These are phyloP conservation scores for Pseudeuparius sepicola DNA, from an alignment of 2,888 invertebrate species.

Conservation along the genomic window DNA sequence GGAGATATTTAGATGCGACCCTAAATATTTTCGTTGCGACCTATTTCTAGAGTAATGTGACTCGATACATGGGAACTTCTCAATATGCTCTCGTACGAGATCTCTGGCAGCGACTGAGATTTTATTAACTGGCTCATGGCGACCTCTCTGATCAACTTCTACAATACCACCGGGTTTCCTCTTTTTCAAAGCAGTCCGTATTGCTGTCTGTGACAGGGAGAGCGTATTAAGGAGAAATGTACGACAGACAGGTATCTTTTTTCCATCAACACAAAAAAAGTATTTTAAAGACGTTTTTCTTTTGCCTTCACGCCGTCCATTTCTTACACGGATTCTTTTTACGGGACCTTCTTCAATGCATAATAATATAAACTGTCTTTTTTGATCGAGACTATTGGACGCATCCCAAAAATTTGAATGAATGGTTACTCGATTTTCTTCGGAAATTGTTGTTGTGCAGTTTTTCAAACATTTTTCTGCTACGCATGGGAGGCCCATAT, in stretches of 20 bases:
- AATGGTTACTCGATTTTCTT: background rate
- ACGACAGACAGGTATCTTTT: background rate
- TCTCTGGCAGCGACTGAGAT: background rate
- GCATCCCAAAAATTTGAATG: background rate
- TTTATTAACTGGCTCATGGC: background rate
- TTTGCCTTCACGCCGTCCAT: background rate
- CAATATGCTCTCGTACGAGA: background rate
- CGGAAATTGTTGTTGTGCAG: background rate
- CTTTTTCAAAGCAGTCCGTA: background rate
- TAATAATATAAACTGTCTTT: conserved; percentile 3
- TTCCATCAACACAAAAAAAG: background rate
- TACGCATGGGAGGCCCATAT: background rate
- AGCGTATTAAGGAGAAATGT: conserved; percentile 4
- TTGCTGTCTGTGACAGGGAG: background rate
- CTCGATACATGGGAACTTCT: background rate
- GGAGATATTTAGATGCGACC: background rate
- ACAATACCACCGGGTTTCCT: background rate
- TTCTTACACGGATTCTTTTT: background rate
- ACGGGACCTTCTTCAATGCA: conserved; percentile 1
- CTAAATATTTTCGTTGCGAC: conserved; percentile 1
- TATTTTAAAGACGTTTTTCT: conserved; percentile 5
- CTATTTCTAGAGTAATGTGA: background rate
- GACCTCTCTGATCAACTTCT: background rate
- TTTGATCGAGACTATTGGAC: background rate
- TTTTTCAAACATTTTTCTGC: background rate